phyloP scores from a whole-genome alignment of 2,113 vertebrate genomes.

The Eira barbara region DNA sequence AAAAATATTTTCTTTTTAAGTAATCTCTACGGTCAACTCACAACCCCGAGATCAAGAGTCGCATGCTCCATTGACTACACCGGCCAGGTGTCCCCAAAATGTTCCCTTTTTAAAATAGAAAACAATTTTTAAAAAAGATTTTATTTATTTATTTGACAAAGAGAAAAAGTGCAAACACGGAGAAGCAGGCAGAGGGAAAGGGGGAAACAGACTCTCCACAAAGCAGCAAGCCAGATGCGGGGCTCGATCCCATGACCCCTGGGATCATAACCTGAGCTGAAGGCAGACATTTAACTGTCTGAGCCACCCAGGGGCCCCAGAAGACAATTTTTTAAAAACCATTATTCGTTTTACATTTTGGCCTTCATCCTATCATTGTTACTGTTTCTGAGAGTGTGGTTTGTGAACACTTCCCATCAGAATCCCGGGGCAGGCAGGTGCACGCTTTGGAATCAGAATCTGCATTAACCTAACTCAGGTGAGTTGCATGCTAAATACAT shows the following conservation, averaged over 20 bases:
- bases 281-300: too few relatives aligned
- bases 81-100: background rate
- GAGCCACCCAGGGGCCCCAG: background rate
- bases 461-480: background rate
- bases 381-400: background rate
- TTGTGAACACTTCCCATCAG: background rate
- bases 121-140: background rate
- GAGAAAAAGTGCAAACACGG: too few relatives aligned
- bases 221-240: too few relatives aligned
- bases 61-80: background rate
- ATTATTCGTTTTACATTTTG: background rate
- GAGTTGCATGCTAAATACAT: background rate
- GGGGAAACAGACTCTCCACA: too few relatives aligned
- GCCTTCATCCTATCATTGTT: background rate
- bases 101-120: background rate
- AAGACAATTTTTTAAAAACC: background rate
- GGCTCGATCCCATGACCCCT: too few relatives aligned
- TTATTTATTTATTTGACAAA: too few relatives aligned
- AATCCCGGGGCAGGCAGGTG: background rate
- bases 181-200: too few relatives aligned
- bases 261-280: too few relatives aligned
- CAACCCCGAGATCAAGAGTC: background rate
- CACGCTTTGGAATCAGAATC: background rate
- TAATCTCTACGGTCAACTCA: background rate
- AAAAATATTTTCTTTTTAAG: background rate